These are phyloP conservation scores for Etheostoma perlongum DNA, from an alignment of 2,797 vertebrate genomes.

Conservation along the genomic window DNA sequence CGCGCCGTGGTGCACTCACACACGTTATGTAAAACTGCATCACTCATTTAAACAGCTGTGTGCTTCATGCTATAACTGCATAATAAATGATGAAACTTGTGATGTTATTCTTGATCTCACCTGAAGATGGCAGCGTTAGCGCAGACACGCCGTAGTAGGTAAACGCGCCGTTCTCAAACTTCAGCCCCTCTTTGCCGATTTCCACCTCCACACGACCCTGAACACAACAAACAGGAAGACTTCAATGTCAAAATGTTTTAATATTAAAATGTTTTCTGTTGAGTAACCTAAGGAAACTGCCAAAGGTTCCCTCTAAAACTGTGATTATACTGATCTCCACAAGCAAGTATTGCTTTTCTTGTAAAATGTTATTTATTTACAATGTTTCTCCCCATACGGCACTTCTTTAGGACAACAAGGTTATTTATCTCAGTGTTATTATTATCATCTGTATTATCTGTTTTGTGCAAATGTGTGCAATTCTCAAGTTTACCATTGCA, in stretches of 20 bases:
- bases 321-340: not conserved
- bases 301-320: not conserved
- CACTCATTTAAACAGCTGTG: not conserved
- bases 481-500: too few species aligned
- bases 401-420: too few species aligned
- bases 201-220: constrained; percentile 95
- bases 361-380: not conserved
- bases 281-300: not conserved
- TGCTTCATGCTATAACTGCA: not conserved
- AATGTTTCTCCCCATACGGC: not conserved
- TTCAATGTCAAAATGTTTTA: not conserved
- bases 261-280: not conserved
- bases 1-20: constrained; percentile 88
- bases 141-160: constrained; percentile 94
- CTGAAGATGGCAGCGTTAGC: constrained; percentile 89
- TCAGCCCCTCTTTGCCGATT: constrained; percentile 94
- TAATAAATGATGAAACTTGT: too few species aligned
- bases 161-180: constrained; percentile 95
- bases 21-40: not conserved
- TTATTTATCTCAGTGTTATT: too few species aligned
- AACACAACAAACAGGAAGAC: not conserved
- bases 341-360: not conserved
- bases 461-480: too few species aligned
- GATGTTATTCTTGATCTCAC: constrained; percentile 68
- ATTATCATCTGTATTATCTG: too few species aligned